Conservation (phyloP, 2,113 vertebrate genomes). For the Macrotus californicus region DNA sequence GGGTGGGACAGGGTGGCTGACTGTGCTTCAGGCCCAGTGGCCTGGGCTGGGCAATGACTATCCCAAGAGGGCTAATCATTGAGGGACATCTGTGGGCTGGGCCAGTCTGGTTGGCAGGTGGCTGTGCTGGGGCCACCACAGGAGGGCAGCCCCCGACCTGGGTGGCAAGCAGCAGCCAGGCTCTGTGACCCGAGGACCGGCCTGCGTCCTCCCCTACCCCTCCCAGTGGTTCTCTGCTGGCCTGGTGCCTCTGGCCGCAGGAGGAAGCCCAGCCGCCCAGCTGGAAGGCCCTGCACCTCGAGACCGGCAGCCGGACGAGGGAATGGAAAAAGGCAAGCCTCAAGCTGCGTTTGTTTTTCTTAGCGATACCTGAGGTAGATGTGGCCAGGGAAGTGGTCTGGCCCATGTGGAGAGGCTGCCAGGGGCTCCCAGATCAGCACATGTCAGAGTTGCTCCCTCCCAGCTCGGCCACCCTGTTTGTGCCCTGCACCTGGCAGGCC, state of each 20-base stretch:
- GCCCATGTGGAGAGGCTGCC: not conserved
- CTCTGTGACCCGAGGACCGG: not conserved
- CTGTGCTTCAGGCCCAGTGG: not conserved
- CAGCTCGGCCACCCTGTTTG: not conserved
- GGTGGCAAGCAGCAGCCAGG: slow-evolving; percentile 12
- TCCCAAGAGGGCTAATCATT: not conserved
- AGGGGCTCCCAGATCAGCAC: slow-evolving; percentile 12
- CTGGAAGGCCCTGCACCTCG: slow-evolving; percentile 51
- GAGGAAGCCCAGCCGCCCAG: slow-evolving; percentile 64
- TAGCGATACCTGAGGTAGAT: slow-evolving; percentile 63
- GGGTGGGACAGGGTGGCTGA: not conserved
- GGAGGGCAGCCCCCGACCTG: not conserved
- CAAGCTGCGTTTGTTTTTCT: slow-evolving; percentile 65
- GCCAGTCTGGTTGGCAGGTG: not conserved
- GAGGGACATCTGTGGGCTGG: not conserved
- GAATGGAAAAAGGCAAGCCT: slow-evolving; percentile 58
- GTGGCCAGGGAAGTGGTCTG: slow-evolving; percentile 67
- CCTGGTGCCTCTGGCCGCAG: slow-evolving; percentile 7
- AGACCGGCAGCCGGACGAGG: slow-evolving; percentile 43
- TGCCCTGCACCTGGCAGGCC: not conserved
- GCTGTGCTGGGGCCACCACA: not conserved
- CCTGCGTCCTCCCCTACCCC: not conserved
- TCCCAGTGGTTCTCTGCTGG: slow-evolving; percentile 42
- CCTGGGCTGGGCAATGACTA: not conserved
- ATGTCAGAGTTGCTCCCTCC: not conserved